Percentiles rank a stretch among this genome's conserved stretches.
phyloP scores from a whole-genome alignment of 2,888 invertebrate genomes.

The Punctoribates punctum region DNA sequence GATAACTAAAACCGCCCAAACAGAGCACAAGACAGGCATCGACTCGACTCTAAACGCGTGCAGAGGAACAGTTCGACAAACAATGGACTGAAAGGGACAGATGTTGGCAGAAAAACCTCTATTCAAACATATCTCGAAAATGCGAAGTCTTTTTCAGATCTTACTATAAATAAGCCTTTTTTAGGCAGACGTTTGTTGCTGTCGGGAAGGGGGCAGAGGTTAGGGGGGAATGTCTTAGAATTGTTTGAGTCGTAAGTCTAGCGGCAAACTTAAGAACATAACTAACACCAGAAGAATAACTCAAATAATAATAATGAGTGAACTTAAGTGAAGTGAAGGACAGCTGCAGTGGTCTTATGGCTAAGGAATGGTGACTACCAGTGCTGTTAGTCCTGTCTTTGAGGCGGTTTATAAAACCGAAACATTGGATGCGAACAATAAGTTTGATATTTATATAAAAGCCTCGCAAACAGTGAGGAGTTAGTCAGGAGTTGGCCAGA shows the following conservation, averaged over 20 bases:
- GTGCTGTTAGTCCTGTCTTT: neutral
- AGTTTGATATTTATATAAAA: neutral
- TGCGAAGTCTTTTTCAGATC: neutral
- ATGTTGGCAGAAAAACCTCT: conserved; percentile 4
- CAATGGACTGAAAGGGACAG: neutral
- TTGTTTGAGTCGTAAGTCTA: neutral
- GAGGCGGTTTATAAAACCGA: neutral
- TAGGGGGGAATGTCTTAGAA: neutral
- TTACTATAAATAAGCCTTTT: neutral
- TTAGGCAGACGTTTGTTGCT: neutral
- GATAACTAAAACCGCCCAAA: neutral
- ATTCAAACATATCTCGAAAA: neutral
- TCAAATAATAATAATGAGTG: neutral
- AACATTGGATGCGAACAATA: neutral
- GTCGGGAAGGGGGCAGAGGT: too few species aligned
- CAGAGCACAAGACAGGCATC: neutral
- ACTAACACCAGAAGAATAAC: neutral
- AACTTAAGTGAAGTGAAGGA: neutral
- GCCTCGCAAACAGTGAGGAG: neutral
- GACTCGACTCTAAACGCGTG: neutral
- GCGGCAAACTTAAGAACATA: neutral
- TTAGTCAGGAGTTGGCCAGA: neutral
- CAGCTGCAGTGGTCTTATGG: neutral
- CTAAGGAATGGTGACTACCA: neutral
- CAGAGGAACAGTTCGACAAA: conserved; percentile 5